Conservation (phyloP, 2,888 invertebrate species). For the Beris chalybata region DNA sequence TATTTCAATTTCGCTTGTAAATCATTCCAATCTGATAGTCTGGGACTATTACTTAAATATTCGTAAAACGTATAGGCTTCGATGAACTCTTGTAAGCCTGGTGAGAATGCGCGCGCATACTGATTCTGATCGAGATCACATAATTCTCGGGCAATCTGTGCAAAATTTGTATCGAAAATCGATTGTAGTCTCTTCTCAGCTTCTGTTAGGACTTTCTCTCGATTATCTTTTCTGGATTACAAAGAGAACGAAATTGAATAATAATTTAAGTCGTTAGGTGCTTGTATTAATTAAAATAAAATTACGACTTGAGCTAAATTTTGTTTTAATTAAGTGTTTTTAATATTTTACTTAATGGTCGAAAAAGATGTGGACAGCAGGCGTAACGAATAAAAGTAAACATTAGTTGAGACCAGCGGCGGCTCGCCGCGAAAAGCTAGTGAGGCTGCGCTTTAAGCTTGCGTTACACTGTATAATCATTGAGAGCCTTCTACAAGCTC, state of each 20-base stretch:
- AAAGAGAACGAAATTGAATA: constrained; percentile 12
- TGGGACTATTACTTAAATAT: constrained; percentile 62
- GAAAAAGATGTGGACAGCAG: no score
- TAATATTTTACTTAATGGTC: no score
- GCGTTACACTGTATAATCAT: no score
- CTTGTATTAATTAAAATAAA: no score
- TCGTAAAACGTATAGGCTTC: constrained; percentile 82
- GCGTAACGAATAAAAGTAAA: no score
- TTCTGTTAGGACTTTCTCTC: constrained; percentile 60
- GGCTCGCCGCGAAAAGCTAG: no score
- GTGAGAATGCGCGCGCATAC: constrained; percentile 68
- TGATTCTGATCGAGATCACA: constrained; percentile 70
- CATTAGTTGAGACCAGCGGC: no score
- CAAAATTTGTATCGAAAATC: constrained; percentile 61
- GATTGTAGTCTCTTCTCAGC: constrained; percentile 69
- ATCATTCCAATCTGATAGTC: constrained; percentile 64
- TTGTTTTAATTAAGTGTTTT: no score
- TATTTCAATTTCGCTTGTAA: constrained; percentile 60
- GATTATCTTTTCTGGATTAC: constrained; percentile 59
- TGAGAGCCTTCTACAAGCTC: no score
- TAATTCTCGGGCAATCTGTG: constrained; percentile 73
- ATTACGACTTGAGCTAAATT: no score
- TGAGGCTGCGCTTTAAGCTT: no score
- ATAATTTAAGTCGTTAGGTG: no score
- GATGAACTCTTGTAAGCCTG: constrained; percentile 75